Conservation (phyloP, 2,113 vertebrate species). For the Cyprinus carpio region DNA sequence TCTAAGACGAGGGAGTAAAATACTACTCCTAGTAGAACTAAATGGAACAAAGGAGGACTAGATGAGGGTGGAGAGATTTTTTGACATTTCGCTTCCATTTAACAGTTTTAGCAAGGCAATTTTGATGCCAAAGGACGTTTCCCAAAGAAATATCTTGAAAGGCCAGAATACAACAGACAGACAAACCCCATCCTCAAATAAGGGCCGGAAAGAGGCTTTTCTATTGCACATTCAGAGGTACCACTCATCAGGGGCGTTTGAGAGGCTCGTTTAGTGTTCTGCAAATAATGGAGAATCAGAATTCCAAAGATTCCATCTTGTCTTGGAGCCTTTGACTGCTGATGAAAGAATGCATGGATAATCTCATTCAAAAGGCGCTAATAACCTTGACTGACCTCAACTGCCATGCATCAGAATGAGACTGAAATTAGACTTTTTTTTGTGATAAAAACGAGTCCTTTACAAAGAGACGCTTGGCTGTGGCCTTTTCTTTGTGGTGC, state of each 20-base stretch:
- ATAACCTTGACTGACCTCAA: conserved; percentile 72
- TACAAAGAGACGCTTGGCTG: conserved; percentile 16
- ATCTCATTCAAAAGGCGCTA: conserved; percentile 67
- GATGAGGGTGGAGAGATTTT: neutral
- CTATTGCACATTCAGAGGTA: conserved; percentile 62
- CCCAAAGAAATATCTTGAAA: neutral
- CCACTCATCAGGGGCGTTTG: conserved; percentile 67
- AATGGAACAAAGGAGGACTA: neutral
- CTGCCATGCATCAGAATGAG: conserved; percentile 57
- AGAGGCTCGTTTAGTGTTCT: conserved; percentile 59
- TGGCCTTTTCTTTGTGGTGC: conserved; percentile 37
- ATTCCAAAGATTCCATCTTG: conserved; percentile 56
- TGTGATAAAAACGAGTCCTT: conserved; percentile 1
- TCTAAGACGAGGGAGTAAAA: neutral
- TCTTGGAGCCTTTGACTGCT: conserved; percentile 46
- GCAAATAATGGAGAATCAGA: conserved; percentile 58
- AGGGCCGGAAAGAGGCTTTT: conserved; percentile 54
- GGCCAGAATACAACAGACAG: conserved; percentile 8
- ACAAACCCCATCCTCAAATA: conserved; percentile 4
- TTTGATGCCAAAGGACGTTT: neutral
- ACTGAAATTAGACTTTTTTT: conserved; percentile 49
- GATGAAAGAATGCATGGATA: conserved; percentile 74
- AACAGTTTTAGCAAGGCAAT: neutral
- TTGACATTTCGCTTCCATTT: conserved; percentile 19
- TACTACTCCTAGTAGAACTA: neutral